Evolutionary conservation across 2,113 vertebrate genomes (phyloP).

Genomic region (Setophaga coronata): DNA sequence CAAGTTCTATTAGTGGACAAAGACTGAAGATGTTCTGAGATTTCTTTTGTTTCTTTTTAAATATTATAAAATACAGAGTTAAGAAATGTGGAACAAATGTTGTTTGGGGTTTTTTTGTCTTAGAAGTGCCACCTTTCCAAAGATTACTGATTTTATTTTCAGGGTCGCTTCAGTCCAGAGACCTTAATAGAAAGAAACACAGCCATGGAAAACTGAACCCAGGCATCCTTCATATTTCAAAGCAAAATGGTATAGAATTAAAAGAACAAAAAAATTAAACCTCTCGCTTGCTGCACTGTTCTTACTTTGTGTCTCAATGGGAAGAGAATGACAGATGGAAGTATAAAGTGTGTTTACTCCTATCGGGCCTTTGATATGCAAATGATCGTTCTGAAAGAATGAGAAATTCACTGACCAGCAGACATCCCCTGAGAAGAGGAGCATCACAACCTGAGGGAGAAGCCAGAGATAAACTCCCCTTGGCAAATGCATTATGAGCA

Average conservation of each 20-base stretch:
- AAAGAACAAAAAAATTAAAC: constrained; percentile 2
- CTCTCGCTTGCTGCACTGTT: not conserved
- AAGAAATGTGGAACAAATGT: not conserved
- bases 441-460: constrained; percentile 28
- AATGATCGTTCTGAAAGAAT: constrained; percentile 83
- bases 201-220: not conserved
- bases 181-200: not conserved
- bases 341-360: constrained; percentile 75
- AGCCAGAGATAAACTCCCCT: constrained; percentile 42
- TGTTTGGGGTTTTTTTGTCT: not conserved
- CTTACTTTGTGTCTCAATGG: constrained; percentile 27
- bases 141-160: not conserved
- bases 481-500: constrained; percentile 34
- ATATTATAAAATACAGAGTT: not conserved
- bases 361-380: constrained; percentile 83
- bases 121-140: not conserved
- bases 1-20: not conserved
- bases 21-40: not conserved
- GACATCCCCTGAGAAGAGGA: constrained; percentile 22
- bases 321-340: constrained; percentile 76
- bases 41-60: not conserved
- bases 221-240: not conserved
- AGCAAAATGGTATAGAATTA: not conserved
- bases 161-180: not conserved
- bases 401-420: constrained; percentile 76